Base-by-base conservation (phyloP, 2,888 invertebrate genomes). In the Hyles lineata region DNA sequence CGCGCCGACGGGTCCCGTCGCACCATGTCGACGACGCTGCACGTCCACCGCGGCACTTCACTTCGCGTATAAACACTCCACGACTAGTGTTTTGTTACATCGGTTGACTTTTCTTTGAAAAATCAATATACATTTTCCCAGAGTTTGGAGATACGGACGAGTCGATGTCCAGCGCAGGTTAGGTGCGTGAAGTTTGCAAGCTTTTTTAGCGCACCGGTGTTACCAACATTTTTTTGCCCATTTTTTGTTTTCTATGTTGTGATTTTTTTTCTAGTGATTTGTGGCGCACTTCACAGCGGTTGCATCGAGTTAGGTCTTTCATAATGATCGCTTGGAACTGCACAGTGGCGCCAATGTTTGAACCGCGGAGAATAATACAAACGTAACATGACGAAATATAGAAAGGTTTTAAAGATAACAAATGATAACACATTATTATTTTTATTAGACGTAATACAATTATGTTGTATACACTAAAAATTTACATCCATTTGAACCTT, bases 161-260 rank as follows among this genome's bases (percentile, higher is more conserved):
- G 95, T 95, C 94, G 95, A 95, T 94, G 95, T 95, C 95, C 95
- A 95, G 95, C 95, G 95, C 95, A 95, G 95, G 93, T 94, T 94
- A 94, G 91, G 91, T 93, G 94, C 95, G 93, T 95, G 95, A 95
- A 95, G 95, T 95, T 95, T 95, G 95, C 95, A 94, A 95, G 95
- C 95, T 95, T 95, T 95, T 95, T 95, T 95, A 95, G 95, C 95
- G 93, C 94, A 93, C 91, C 94, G 93, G 95, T 95, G 95, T 95
- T 95, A 95, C 95, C 95, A 95, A 90, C 93, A 91, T 92, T 94
- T 95, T 94, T 95, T 95, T 95, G 93, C 90, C 91, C 87, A 93
- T 93, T 95, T 95, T 93, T 95, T 94, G 92, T 92, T 94, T 92
- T 92, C 88, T 87, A 88, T 94, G 93, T 93, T 94, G 94, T 93